phyloP scores from a whole-genome alignment of 2,113 vertebrate genomes.

The Pangasianodon gigas region DNA sequence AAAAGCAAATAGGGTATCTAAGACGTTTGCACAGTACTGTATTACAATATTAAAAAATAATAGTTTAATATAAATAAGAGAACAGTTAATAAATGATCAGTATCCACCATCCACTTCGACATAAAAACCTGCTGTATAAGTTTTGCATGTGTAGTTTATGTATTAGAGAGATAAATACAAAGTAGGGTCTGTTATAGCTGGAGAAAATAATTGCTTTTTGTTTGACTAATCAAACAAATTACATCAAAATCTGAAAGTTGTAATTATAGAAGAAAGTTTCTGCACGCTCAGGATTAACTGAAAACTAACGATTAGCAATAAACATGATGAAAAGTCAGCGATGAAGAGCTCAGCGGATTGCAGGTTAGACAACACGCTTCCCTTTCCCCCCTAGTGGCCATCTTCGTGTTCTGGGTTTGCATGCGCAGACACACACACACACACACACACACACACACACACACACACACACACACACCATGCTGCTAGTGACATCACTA shows the following conservation, averaged over 20 bases:
- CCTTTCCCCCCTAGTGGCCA: slow-evolving; percentile 50
- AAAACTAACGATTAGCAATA: background rate
- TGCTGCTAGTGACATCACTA: slow-evolving; percentile 36
- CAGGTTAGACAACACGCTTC: background rate
- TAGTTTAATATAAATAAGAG: background rate
- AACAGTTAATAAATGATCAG: background rate
- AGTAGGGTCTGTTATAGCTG: background rate
- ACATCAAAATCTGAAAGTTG: background rate
- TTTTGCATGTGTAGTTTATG: background rate
- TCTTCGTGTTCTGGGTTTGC: slow-evolving; percentile 1
- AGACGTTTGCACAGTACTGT: background rate
- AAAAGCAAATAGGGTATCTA: background rate
- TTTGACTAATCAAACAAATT: background rate
- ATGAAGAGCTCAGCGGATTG: background rate
- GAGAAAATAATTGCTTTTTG: background rate
- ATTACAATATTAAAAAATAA: background rate
- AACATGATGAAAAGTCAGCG: background rate
- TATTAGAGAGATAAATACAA: background rate
- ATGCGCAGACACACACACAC: background rate
- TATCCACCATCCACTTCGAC: background rate
- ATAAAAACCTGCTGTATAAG: background rate
- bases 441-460: background rate
- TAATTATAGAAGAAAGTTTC: background rate
- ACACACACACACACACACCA: background rate
- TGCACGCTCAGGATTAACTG: background rate